Percentiles rank a stretch among this genome's conserved stretches.
Conservation (phyloP, 1,140 invertebrate species). For the Monomorium pharaonis region DNA sequence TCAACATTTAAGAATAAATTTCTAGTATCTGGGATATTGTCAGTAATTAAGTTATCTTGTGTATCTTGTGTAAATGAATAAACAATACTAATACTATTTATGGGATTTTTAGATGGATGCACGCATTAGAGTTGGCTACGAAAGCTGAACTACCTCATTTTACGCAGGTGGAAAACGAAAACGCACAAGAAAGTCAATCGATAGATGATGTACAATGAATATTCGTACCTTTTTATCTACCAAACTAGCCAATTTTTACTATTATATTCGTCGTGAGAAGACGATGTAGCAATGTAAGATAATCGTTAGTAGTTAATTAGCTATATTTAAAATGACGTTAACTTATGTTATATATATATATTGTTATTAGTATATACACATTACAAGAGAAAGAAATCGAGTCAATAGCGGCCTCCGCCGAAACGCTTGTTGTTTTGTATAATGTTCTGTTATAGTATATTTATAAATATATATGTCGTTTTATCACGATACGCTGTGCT, state of each 20-base stretch:
- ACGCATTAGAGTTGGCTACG: conserved; percentile 84
- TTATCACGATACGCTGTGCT: conserved; percentile 51
- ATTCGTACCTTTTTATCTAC: conserved; percentile 76
- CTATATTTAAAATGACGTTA: conserved; percentile 75
- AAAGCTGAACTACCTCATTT: conserved; percentile 85
- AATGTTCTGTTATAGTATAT: conserved; percentile 84
- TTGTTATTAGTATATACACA: conserved; percentile 60
- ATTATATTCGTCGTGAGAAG: conserved; percentile 59
- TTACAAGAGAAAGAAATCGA: conserved; percentile 68
- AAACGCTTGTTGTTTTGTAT: conserved; percentile 84
- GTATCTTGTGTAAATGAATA: neutral
- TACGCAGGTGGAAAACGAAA: conserved; percentile 66
- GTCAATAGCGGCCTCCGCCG: conserved; percentile 75
- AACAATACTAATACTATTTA: neutral
- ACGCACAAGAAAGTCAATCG: conserved; percentile 78
- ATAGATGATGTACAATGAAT: conserved; percentile 75
- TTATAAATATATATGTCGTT: conserved; percentile 81
- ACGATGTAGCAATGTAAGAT: conserved; percentile 67
- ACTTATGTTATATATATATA: conserved; percentile 76
- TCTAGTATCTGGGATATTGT: no score
- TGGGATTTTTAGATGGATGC: conserved; percentile 81
- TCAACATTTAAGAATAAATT: no score
- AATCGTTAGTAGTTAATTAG: conserved; percentile 73
- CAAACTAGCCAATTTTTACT: conserved; percentile 78
- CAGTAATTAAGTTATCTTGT: no score